Evolutionary conservation across 1,140 invertebrate genomes (phyloP), one percentile per base, ranked within the genome.

Genomic region (Hestina assimilis): DNA sequence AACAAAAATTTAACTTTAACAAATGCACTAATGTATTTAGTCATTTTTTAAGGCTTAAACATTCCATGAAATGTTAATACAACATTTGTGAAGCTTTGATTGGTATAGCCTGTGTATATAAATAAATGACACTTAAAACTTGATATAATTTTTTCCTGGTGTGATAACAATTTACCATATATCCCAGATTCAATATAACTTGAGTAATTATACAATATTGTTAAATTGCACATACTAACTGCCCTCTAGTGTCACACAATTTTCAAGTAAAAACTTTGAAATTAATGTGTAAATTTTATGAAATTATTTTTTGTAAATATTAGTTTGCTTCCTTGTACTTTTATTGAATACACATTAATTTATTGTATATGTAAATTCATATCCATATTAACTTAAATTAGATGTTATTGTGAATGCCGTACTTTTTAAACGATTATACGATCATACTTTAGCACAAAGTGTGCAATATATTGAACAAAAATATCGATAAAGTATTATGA

Each of bases 21-120:
- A 38, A 45, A 52, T 69, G 65, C 70, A 75, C 71, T 76, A 65
- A 42, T 72, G 72, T 79, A 72, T 76, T 72, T 78, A 79, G 75
- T 83, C 77, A 79, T 66, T 75, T 74, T 72, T 63, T 72, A 79
- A 78, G 71, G 79, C 80, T 85, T 80, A 79, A 84, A 87, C 83
- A 87, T 87, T 87, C 83, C 83, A 87, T 82, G 67, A 84, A 76
- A 76, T 72, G 75, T 75, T 69, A 63, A 72, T 75, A 77, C 71
- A 76, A 72, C 67, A 70, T 60, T 68, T 77, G 64, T 82, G 69
- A 75, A 75, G 75, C 68, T 80, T 74, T 72, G 69, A 80, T 84
- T 81, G 79, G 77, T 79, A 70, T 74, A 77, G 66, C 71, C 71
- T 66, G 63, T 73, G 57, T 70, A 74, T 72, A 72, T 72, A 73